phyloP scores from a whole-genome alignment of 2,113 vertebrate species.

The Esox niger region DNA sequence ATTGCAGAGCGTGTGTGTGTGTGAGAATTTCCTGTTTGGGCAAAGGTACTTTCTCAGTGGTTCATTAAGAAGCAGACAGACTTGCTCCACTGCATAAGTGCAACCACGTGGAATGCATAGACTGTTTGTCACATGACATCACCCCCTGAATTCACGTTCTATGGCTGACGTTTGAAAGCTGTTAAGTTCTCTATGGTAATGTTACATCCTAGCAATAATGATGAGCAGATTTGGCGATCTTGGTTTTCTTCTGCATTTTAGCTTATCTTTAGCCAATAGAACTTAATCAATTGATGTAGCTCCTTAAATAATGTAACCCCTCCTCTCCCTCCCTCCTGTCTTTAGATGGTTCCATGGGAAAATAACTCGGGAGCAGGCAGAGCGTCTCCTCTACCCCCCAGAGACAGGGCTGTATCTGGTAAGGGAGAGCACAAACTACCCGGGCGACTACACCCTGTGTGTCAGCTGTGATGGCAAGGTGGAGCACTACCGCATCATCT shows the following conservation, averaged over 20 bases:
- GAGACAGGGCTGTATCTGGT: conserved; percentile 94
- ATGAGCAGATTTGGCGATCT: too few species aligned
- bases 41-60: conserved; percentile 50
- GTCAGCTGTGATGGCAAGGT: conserved; percentile 98
- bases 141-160: too few species aligned
- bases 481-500: conserved; percentile 99
- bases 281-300: too few species aligned
- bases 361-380: conserved; percentile 94
- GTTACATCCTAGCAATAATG: too few species aligned
- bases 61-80: conserved; percentile 5
- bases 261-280: not conserved
- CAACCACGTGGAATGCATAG: conserved; percentile 80
- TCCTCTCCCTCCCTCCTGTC: not conserved
- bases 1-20: conserved; percentile 40
- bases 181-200: too few species aligned
- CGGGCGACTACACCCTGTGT: conserved; percentile 95
- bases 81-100: conserved; percentile 73
- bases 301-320: not conserved
- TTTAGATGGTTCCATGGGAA: conserved; percentile 92
- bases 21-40: conserved; percentile 52
- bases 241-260: not conserved
- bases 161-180: conserved; percentile 10
- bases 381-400: conserved; percentile 87
- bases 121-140: too few species aligned
- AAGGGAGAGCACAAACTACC: conserved; percentile 98